Evolutionary conservation across 1,140 invertebrate species (phyloP), one percentile per base, ranked within the genome.

Genomic region (Pogonomyrmex barbatus): DNA sequence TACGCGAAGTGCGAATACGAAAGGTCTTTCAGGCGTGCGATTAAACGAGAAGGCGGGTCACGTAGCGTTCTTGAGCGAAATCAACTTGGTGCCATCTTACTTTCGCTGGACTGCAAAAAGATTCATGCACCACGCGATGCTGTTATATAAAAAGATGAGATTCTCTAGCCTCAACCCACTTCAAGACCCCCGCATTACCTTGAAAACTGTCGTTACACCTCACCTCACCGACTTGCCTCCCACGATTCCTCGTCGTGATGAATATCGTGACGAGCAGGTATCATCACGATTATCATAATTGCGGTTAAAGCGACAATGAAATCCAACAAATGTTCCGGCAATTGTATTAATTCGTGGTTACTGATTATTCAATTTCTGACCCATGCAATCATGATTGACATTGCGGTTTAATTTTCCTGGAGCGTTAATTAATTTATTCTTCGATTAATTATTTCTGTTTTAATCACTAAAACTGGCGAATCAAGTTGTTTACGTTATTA

Each of bases 81-180:
- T 88, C 71, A 56, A 88, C 33, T 62, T 12, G 45, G 68, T 47
- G 33, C n/a, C 33, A 39, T 73, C 12, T 75, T 39, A 86, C 85
- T 82, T 88, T 82, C 58, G 76, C 77, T 67, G 42, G 67, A 47
- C 42, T 77, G 52, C 47, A 47, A 63, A 58, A 86, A 87, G 68
- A 88, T 91, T 87, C 70, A 91, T 88, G 81, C 82, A 87, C 87
- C 58, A 24, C 62, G 47, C 58, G 85, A 91, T 90, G 88, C 79
- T 65, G 86, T 91, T 90, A 85, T 86, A 87, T 89, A 91, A 93
- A 91, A 88, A 85, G 87, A 91, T 77, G 88, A 71, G 86, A 88
- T 84, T 87, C 71, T 83, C 60, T 86, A 91, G 86, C 92, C 93
- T 93, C 93, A 92, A 93, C 91, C 91, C 87, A 92, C 90, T 93